These are phyloP conservation scores for Dynastes tityus DNA, from an alignment of 2,888 invertebrate genomes.

Conservation along the genomic window DNA sequence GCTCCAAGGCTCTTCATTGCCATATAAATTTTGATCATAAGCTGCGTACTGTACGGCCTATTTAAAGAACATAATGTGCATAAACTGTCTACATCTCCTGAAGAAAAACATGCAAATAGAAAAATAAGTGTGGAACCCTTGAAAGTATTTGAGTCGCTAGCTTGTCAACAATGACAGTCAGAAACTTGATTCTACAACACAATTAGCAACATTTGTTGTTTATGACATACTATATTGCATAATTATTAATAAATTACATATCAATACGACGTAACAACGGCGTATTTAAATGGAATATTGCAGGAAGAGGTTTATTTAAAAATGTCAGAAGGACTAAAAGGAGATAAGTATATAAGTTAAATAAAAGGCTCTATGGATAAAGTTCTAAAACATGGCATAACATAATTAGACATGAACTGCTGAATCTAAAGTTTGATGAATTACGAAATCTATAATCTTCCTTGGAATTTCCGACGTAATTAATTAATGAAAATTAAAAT, in stretches of 20 bases:
- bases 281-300: constrained; percentile 1
- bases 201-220: no score
- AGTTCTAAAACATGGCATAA: constrained; percentile 9
- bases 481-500: no score
- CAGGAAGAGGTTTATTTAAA: constrained; percentile 14
- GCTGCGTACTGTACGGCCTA: neutral
- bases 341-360: constrained; percentile 11
- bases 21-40: neutral
- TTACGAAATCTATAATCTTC: no score
- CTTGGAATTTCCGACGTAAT: no score
- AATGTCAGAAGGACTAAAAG: constrained; percentile 1
- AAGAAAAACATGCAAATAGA: constrained; percentile 7
- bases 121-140: neutral
- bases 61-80: neutral
- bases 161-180: neutral
- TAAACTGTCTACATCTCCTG: neutral
- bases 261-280: constrained; percentile 14
- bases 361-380: neutral
- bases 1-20: neutral
- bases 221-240: no score
- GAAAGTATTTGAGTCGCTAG: constrained; percentile 16
- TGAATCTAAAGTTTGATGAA: neutral
- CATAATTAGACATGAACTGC: neutral
- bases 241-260: neutral
- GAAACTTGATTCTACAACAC: no score